phyloP scores from a whole-genome alignment of 2,888 invertebrate species.

The Lycocerus yunnanus region DNA sequence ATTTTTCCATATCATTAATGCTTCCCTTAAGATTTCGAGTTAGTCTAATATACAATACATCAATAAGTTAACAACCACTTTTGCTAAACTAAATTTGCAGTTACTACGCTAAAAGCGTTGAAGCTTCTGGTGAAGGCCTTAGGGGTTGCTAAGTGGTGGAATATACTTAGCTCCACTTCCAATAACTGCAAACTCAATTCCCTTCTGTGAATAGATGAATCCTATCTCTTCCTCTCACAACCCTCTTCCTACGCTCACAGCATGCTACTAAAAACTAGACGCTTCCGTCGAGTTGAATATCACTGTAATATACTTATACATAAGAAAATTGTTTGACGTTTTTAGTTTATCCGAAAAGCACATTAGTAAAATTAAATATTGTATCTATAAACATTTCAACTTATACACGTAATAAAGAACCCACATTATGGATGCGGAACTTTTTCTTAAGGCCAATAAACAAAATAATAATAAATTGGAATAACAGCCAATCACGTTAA shows the following conservation, averaged over 20 bases:
- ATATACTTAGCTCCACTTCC: slow-evolving; percentile 31
- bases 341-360: not conserved
- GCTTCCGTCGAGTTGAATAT: slow-evolving; percentile 21
- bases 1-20: not conserved
- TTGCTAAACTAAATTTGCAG: slow-evolving; percentile 31
- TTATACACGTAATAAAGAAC: not conserved
- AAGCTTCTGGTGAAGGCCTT: slow-evolving; percentile 27
- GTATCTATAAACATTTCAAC: not conserved
- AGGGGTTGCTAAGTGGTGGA: slow-evolving; percentile 31
- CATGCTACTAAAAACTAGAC: slow-evolving; percentile 24
- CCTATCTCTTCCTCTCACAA: slow-evolving; percentile 28
- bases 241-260: slow-evolving; percentile 21
- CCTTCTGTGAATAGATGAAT: slow-evolving; percentile 32
- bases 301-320: slow-evolving; percentile 6
- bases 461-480: not conserved
- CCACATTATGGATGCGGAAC: not conserved
- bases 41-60: slow-evolving; percentile 17
- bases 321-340: slow-evolving; percentile 1
- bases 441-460: not conserved
- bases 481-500: not conserved
- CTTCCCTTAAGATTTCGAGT: slow-evolving; percentile 8
- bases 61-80: slow-evolving; percentile 31
- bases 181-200: slow-evolving; percentile 32
- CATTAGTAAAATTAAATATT: slow-evolving; percentile 4
- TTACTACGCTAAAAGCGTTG: slow-evolving; percentile 31